A percentile compares a stretch with the other conserved stretches of the same genome.
These are phyloP conservation scores for Dicrostonyx torquatus DNA, from an alignment of 2,797 vertebrate genomes.

Conservation along the genomic window DNA sequence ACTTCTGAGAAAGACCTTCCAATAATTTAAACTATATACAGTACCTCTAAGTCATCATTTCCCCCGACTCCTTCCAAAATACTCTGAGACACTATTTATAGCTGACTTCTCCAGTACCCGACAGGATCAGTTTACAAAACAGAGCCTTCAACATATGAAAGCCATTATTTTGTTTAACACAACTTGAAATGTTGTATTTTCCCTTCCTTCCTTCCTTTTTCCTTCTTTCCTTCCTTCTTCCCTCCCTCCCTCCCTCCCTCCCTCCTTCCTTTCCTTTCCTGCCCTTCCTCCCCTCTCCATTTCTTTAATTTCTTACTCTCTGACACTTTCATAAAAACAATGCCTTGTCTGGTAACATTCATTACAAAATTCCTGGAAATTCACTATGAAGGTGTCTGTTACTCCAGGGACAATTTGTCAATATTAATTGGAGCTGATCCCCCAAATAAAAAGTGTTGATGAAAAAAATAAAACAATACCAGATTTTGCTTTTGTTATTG, in stretches of 20 bases:
- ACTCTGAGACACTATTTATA: constrained; percentile 82
- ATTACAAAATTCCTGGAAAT: constrained; percentile 73
- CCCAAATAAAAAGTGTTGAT: constrained; percentile 18
- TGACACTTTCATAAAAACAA: constrained; percentile 75
- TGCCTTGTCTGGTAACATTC: constrained; percentile 61
- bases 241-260: constrained; percentile 49
- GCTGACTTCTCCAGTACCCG: constrained; percentile 84
- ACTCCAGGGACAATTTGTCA: constrained; percentile 72
- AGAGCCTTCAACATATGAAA: constrained; percentile 83
- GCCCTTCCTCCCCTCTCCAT: constrained; percentile 31
- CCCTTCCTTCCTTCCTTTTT: background rate
- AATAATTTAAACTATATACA: constrained; percentile 87
- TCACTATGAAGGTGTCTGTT: constrained; percentile 62
- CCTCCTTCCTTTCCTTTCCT: background rate
- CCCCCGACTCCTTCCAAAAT: constrained; percentile 82
- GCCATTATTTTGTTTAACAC: constrained; percentile 81
- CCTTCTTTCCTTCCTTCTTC: constrained; percentile 36
- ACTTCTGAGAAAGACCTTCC: constrained; percentile 84
- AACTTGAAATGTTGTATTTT: constrained; percentile 74
- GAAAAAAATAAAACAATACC: background rate
- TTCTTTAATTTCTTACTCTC: constrained; percentile 50
- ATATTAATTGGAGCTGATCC: constrained; percentile 60
- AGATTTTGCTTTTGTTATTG: background rate
- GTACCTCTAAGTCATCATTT: constrained; percentile 83
- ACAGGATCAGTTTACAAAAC: constrained; percentile 85